phyloP scores from a whole-genome alignment of 2,888 invertebrate species.

The Automeris io region DNA sequence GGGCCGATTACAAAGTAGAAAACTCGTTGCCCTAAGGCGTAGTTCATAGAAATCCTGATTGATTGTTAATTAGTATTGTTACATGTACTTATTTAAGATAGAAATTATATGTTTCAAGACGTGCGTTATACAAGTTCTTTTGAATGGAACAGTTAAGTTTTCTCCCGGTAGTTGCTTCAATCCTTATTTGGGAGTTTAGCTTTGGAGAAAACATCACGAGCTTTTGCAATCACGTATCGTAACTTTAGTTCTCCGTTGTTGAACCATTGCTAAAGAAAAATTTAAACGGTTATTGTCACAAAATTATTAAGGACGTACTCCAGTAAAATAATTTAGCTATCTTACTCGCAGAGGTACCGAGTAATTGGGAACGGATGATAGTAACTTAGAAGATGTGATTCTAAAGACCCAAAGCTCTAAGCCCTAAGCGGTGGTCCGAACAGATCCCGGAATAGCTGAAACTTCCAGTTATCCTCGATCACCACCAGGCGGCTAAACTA shows the following conservation, averaged over 20 bases:
- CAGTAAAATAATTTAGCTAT: too few relatives aligned
- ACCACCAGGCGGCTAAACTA: too few relatives aligned
- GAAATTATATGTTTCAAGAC: constrained; percentile 24
- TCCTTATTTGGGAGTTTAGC: constrained; percentile 16
- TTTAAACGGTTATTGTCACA: constrained; percentile 44
- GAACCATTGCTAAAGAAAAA: constrained; percentile 68
- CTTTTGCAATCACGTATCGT: constrained; percentile 32
- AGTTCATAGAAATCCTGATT: constrained; percentile 38
- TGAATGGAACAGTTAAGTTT: constrained; percentile 27
- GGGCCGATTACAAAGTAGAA: constrained; percentile 29
- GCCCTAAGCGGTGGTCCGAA: too few relatives aligned
- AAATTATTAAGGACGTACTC: too few relatives aligned
- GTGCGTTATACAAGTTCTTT: constrained; percentile 23
- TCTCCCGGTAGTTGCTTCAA: constrained; percentile 20
- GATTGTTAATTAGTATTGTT: constrained; percentile 53
- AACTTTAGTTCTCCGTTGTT: constrained; percentile 33
- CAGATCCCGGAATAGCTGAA: too few relatives aligned
- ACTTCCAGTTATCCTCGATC: too few relatives aligned
- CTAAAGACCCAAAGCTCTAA: too few relatives aligned
- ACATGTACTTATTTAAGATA: constrained; percentile 31
- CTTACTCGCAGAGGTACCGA: too few relatives aligned
- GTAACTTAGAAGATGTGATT: too few relatives aligned
- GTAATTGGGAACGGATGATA: too few relatives aligned
- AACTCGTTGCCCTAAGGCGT: constrained; percentile 33
- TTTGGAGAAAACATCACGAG: constrained; percentile 28